Conservation (phyloP, 2,113 vertebrate species). For the Ardeotis arabs region DNA sequence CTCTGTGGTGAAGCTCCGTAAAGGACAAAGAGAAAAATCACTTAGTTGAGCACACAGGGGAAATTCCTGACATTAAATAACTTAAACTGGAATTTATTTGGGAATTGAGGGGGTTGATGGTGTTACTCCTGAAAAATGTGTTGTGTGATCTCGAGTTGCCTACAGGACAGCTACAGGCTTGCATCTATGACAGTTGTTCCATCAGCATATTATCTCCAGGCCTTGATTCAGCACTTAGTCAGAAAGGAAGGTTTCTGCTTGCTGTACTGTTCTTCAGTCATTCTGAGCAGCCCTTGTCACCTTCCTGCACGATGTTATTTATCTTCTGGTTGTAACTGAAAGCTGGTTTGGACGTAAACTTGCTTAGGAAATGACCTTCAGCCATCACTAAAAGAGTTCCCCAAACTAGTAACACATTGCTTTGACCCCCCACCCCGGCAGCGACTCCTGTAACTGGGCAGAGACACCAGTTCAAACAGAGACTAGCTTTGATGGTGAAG, state of each 20-base stretch:
- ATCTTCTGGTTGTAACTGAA: background rate
- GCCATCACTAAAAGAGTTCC: background rate
- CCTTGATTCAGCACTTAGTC: constrained; percentile 20
- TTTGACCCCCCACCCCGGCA: background rate
- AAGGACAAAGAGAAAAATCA: background rate
- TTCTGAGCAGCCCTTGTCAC: background rate
- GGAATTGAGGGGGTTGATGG: background rate
- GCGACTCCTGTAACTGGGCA: background rate
- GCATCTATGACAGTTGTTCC: background rate
- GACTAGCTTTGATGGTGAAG: background rate
- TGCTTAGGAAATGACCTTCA: background rate
- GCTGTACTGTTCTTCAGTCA: background rate
- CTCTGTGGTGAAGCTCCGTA: background rate
- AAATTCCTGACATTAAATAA: background rate
- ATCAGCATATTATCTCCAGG: background rate
- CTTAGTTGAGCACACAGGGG: background rate
- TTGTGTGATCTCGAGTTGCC: background rate
- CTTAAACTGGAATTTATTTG: background rate
- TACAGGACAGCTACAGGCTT: background rate
- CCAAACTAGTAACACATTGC: background rate
- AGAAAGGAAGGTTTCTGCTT: constrained; percentile 2
- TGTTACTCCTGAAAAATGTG: background rate
- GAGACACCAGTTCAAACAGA: constrained; percentile 4
- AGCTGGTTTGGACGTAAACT: background rate
- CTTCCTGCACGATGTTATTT: background rate